Evolutionary conservation across 2,797 vertebrate genomes (phyloP), one percentile per base, ranked within the genome.

Genomic region (Sorex maritimensis): DNA sequence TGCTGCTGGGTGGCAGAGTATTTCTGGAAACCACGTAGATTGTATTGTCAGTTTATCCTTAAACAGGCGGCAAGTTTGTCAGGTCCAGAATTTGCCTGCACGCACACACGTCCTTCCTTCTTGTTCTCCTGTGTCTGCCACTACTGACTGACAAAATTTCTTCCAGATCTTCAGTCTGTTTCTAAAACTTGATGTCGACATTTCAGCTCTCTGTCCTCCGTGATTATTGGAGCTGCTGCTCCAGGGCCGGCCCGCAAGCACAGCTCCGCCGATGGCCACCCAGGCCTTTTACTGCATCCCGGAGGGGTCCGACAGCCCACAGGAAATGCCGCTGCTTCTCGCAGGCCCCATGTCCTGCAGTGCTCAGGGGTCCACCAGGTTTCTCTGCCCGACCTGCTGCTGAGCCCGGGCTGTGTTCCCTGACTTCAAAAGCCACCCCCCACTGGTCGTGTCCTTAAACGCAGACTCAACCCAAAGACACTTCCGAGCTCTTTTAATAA

Each of bases 401-500:
- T 85, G 73, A 52, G 58, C n/a, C 68, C 75, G 75, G 55, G 74
- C 49, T 10, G 12, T 73, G 5, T 81, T 68, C 2, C 41, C 38
- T 9, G 49, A 92, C 95, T 95, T 90, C 81, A 91, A 93, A 93
- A 93, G 95, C 75, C 81, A 3, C 92, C 92, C 93, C 28, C 86
- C 86, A 6, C 79, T 95, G 78, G n/a, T 89, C 83, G 38, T 65
- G 5, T 86, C 77, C 88, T 97, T 80, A 94, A 96, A 96, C 82
- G 90, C 1, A 49, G 94, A 95, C 82, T 93, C 0, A 67, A 94
- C 82, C 6, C n/a, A 68, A 88, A 46, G 79, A 86, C 72, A 78
- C 91, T 95, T 96, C 63, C 84, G 80, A 81, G 94, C 83, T 92
- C 86, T 96, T 96, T 95, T n/a, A 94, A 58, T 46, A 94, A 77